Percentiles rank a stretch among this genome's conserved stretches.
These are phyloP conservation scores for Adelosebastes latens DNA, from an alignment of 2,797 vertebrate species.

Conservation along the genomic window DNA sequence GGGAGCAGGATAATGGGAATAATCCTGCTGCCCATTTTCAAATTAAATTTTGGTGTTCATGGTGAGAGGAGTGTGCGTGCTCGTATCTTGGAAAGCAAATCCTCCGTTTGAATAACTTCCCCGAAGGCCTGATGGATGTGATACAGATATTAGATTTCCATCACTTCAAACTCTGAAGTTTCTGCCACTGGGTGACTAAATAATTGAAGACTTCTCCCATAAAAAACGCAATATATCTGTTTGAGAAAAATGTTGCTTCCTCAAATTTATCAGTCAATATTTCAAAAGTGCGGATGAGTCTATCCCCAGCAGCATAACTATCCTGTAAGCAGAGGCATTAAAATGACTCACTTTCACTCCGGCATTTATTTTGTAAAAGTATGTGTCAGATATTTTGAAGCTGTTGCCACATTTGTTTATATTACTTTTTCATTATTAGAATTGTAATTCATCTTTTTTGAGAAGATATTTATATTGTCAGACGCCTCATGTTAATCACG, in stretches of 20 bases:
- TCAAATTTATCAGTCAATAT: constrained; percentile 63
- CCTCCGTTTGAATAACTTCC: constrained; percentile 67
- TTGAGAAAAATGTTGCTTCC: constrained; percentile 60
- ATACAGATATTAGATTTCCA: constrained; percentile 82
- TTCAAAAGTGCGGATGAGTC: constrained; percentile 50
- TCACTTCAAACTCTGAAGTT: constrained; percentile 65
- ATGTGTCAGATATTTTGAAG: background rate
- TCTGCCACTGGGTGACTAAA: constrained; percentile 75
- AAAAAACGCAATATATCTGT: constrained; percentile 63
- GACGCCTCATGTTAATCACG: background rate
- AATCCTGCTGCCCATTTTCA: constrained; percentile 75
- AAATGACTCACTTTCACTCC: constrained; percentile 15
- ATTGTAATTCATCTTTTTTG: background rate
- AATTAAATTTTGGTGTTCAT: constrained; percentile 72
- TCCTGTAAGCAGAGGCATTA: constrained; percentile 25
- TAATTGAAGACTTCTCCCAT: constrained; percentile 69
- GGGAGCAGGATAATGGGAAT: constrained; percentile 73
- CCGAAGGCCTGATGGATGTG: constrained; percentile 73
- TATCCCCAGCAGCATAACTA: background rate
- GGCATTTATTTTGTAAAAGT: constrained; percentile 13
- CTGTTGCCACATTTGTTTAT: background rate
- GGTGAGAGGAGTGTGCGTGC: constrained; percentile 50
- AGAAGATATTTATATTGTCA: background rate
- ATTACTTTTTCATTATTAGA: background rate
- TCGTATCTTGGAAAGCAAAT: constrained; percentile 49